Conservation (phyloP, 2,888 invertebrate genomes). For the Linnaemya tessellans region DNA sequence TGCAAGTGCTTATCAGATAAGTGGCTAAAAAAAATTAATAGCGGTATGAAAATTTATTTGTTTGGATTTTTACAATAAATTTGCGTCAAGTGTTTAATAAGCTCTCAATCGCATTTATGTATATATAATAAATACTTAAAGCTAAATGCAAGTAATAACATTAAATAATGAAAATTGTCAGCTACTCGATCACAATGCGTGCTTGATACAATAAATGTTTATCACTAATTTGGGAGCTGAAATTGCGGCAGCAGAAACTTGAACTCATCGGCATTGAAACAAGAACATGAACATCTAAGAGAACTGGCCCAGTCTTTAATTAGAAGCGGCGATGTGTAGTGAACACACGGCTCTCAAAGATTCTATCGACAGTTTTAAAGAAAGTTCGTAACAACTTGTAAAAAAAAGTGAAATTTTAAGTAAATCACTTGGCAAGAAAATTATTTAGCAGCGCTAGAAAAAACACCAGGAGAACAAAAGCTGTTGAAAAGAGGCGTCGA, state of each 20-base stretch:
- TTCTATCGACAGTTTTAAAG: neutral
- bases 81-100: neutral
- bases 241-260: constrained; percentile 17
- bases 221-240: constrained; percentile 12
- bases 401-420: constrained; percentile 65
- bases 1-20: constrained; percentile 39
- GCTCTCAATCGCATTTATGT: constrained; percentile 4
- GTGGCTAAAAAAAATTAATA: neutral
- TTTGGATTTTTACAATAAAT: constrained; percentile 16
- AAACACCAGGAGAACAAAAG: neutral
- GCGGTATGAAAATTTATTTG: neutral
- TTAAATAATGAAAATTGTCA: neutral
- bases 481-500: constrained; percentile 48
- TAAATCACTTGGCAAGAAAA: constrained; percentile 17
- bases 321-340: constrained; percentile 45
- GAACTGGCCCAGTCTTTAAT: constrained; percentile 46
- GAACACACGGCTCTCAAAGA: neutral
- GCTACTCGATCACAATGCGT: constrained; percentile 2
- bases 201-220: constrained; percentile 3
- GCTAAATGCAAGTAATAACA: constrained; percentile 6
- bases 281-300: constrained; percentile 62
- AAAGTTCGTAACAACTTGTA: constrained; percentile 30
- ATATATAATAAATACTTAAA: constrained; percentile 32
- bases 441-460: constrained; percentile 9
- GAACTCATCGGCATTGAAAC: constrained; percentile 25